phyloP scores from a whole-genome alignment of 2,888 invertebrate genomes.

The Pterobdella sp. region DNA sequence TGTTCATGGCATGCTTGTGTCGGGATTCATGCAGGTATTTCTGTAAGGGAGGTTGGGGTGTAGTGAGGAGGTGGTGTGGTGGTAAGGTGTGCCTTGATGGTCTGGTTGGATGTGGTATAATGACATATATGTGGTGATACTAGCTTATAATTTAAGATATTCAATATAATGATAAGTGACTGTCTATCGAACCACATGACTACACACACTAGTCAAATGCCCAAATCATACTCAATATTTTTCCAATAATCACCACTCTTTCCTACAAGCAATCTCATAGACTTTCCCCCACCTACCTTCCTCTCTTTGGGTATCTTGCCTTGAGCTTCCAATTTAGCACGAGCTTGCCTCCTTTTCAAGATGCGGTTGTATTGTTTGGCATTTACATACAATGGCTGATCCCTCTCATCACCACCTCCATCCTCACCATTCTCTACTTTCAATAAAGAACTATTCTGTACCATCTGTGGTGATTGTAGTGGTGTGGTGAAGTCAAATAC shows the following conservation, averaged over 20 bases:
- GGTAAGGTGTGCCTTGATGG: neutral
- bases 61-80: neutral
- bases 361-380: constrained; percentile 95
- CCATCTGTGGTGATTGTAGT: constrained; percentile 23
- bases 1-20: constrained; percentile 92
- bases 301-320: constrained; percentile 94
- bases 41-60: constrained; percentile 56
- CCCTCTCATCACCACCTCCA: constrained; percentile 67
- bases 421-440: constrained; percentile 34
- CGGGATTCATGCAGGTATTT: constrained; percentile 97
- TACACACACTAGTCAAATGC: neutral
- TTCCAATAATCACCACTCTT: neutral
- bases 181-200: neutral
- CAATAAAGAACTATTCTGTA: constrained; percentile 15
- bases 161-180: neutral
- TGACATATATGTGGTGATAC: neutral
- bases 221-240: neutral
- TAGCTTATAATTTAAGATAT: neutral
- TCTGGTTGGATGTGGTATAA: neutral
- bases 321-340: constrained; percentile 86
- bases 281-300: constrained; percentile 58
- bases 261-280: neutral
- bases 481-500: neutral
- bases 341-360: constrained; percentile 80
- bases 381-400: constrained; percentile 94